phyloP scores from a whole-genome alignment of 2,113 vertebrate genomes.

The Albula glossodonta region DNA sequence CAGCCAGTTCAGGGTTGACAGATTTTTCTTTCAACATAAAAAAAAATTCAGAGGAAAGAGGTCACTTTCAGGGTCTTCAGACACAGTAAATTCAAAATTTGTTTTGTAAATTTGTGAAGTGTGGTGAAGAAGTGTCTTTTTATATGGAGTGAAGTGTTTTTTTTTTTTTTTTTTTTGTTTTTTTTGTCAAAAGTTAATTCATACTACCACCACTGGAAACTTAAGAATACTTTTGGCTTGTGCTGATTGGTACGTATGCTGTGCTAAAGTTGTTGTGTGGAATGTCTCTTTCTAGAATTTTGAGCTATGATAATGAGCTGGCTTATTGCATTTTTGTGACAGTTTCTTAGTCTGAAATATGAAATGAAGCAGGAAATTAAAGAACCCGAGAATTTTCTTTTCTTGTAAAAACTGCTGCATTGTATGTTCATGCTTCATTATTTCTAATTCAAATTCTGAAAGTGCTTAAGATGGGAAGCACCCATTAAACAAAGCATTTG shows the following conservation, averaged over 20 bases:
- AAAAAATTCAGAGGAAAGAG: not conserved
- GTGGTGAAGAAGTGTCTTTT: not conserved
- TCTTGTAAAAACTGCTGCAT: conserved; percentile 44
- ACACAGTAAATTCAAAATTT: not conserved
- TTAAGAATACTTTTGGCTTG: conserved; percentile 20
- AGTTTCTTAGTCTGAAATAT: conserved; percentile 59
- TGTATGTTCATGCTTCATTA: conserved; percentile 39
- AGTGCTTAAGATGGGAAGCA: conserved; percentile 33
- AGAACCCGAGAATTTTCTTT: conserved; percentile 52
- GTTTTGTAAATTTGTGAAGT: not conserved
- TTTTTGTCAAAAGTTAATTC: conserved; percentile 11
- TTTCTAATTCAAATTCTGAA: conserved; percentile 32
- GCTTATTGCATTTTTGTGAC: conserved; percentile 48
- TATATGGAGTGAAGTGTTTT: not conserved
- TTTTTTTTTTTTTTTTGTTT: conserved; percentile 16
- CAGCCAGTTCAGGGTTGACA: not conserved
- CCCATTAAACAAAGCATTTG: conserved; percentile 40
- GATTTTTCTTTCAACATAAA: not conserved
- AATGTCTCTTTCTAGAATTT: conserved; percentile 36
- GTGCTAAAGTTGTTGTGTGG: not conserved
- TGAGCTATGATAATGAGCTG: conserved; percentile 59
- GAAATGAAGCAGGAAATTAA: conserved; percentile 76
- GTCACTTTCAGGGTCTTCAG: not conserved
- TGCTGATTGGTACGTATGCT: not conserved
- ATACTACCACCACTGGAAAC: not conserved